These are phyloP conservation scores for Saimiri boliviensis DNA, from an alignment of 2,113 vertebrate species.

Conservation along the genomic window DNA sequence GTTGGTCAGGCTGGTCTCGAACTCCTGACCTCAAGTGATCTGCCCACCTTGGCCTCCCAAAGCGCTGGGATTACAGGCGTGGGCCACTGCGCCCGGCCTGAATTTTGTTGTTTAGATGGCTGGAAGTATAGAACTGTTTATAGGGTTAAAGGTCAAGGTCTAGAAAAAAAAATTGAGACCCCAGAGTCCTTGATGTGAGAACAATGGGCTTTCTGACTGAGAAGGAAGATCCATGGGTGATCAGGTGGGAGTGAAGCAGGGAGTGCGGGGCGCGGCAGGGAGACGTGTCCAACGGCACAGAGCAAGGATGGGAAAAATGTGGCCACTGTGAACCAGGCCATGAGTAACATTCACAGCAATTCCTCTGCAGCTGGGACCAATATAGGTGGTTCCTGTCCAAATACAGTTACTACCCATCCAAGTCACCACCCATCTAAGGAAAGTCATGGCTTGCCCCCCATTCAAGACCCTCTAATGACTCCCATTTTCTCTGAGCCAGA, in stretches of 20 bases:
- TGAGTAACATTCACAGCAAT: background rate
- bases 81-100: no score
- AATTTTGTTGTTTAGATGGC: background rate
- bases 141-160: background rate
- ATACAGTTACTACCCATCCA: background rate
- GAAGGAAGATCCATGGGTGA: background rate
- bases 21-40: no score
- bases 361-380: background rate
- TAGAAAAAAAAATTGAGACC: background rate
- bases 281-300: accelerated
- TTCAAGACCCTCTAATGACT: background rate
- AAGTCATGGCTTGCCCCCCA: background rate
- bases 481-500: accelerated
- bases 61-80: no score
- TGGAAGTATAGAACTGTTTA: background rate
- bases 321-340: background rate
- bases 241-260: background rate
- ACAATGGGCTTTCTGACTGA: background rate
- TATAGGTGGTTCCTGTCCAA: background rate
- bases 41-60: no score
- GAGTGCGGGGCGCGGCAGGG: no score
- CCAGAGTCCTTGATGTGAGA: background rate
- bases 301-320: background rate
- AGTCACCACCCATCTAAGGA: background rate
- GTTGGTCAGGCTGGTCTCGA: no score